These are phyloP conservation scores for Microplitis deprimator DNA, from an alignment of 2,888 invertebrate species.

Conservation along the genomic window DNA sequence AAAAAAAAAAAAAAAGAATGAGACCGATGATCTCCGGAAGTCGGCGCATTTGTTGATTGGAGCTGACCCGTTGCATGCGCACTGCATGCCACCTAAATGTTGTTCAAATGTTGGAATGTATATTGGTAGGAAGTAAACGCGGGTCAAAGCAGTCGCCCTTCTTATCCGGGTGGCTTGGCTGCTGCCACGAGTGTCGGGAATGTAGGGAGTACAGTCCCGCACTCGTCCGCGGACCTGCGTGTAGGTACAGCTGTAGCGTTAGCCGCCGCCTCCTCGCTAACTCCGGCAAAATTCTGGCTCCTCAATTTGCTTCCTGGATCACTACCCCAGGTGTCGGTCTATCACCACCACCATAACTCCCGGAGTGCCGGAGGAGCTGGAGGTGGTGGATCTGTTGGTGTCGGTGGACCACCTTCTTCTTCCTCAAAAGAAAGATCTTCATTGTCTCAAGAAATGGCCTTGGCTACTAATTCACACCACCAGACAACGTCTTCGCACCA, in stretches of 20 bases:
- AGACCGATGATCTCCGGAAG: constrained; percentile 14
- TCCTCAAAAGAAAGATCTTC: constrained; percentile 63
- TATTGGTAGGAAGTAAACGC: constrained; percentile 70
- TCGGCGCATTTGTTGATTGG: constrained; percentile 62
- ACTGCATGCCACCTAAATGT: constrained; percentile 68
- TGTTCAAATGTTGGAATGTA: constrained; percentile 69
- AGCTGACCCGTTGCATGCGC: constrained; percentile 62
- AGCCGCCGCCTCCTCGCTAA: constrained; percentile 76
- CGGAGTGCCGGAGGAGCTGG: constrained; percentile 75
- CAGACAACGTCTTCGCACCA: constrained; percentile 58
- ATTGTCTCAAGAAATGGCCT: constrained; percentile 67
- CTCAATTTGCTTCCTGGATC: constrained; percentile 82
- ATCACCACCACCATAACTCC: constrained; percentile 75
- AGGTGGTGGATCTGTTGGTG: constrained; percentile 4
- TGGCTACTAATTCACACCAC: constrained; percentile 63
- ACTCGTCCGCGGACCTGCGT: constrained; percentile 68
- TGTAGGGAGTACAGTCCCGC: constrained; percentile 63
- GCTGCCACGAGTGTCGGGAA: constrained; percentile 66
- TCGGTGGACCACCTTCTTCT: constrained; percentile 27
- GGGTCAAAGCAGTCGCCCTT: constrained; percentile 69
- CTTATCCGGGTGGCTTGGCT: constrained; percentile 68
- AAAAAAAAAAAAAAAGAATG: constrained; percentile 25
- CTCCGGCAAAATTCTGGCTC: constrained; percentile 82
- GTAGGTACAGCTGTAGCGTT: constrained; percentile 77
- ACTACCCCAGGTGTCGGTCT: constrained; percentile 83